A percentile compares a stretch with the other conserved stretches of the same genome.
Conservation (phyloP, 2,888 invertebrate genomes). For the Amphipoea lucens region DNA sequence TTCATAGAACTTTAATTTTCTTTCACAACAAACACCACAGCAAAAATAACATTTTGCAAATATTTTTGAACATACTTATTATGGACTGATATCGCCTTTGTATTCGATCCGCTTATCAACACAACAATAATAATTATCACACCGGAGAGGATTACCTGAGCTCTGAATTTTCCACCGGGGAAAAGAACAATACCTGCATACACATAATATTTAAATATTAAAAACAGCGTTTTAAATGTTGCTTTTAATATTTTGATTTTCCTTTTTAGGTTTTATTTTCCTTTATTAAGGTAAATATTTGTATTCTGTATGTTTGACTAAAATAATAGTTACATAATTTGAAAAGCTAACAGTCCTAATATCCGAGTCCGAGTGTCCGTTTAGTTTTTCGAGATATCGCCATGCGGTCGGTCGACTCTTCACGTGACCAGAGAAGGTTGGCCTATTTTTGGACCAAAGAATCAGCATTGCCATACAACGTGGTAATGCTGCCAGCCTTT, state of each 20-base stretch:
- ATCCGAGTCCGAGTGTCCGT: too few relatives aligned
- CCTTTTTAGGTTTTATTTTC: not conserved
- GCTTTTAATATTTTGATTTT: not conserved
- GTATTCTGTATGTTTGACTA: too few relatives aligned
- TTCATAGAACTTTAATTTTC: not conserved
- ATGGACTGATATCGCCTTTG: not conserved
- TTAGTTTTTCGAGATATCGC: too few relatives aligned
- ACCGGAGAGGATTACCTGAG: conserved; percentile 18
- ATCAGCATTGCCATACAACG: too few relatives aligned
- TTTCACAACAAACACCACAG: not conserved
- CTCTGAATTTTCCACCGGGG: not conserved
- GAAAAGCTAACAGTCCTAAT: too few relatives aligned
- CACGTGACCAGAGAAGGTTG: too few relatives aligned
- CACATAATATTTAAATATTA: conserved; percentile 5
- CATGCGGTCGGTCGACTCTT: too few relatives aligned
- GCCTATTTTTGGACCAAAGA: too few relatives aligned
- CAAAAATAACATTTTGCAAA: not conserved
- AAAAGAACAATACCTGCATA: conserved; percentile 8
- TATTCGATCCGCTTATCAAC: conserved; percentile 25
- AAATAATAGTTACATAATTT: too few relatives aligned
- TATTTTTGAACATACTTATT: not conserved
- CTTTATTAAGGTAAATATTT: not conserved
- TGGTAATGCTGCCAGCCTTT: too few relatives aligned
- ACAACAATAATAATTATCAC: conserved; percentile 8
- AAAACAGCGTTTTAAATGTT: conserved; percentile 17